Evolutionary conservation across 2,797 vertebrate species (phyloP).

Genomic region (Xiphorhynchus erythropygius): DNA sequence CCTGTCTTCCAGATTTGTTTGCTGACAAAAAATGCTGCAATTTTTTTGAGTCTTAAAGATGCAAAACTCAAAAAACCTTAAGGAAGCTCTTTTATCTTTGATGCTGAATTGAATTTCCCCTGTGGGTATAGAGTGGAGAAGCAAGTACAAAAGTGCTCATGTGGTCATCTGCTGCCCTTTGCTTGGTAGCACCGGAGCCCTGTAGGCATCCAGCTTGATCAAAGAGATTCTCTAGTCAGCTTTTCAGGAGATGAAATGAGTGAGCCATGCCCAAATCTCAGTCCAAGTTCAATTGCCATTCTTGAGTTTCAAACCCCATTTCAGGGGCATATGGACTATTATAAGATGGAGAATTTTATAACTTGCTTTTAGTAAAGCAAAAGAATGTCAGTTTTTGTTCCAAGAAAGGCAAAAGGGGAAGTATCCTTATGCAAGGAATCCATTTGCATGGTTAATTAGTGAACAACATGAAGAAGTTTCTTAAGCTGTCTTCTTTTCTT

Average conservation of each 20-base stretch:
- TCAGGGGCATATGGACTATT: background rate
- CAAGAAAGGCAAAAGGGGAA: background rate
- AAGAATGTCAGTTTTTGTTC: background rate
- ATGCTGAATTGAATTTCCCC: background rate
- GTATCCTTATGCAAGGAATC: background rate
- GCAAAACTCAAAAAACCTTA: background rate
- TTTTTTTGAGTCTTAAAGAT: background rate
- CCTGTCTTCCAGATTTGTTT: background rate
- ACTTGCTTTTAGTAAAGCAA: background rate
- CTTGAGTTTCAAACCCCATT: background rate
- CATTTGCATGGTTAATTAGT: background rate
- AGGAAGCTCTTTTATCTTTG: background rate
- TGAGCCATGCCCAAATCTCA: background rate
- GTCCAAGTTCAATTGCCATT: background rate
- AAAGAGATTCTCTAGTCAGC: background rate
- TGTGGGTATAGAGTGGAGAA: background rate
- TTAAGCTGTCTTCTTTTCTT: background rate
- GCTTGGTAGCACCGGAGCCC: background rate
- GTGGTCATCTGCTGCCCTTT: background rate
- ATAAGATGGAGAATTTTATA: background rate
- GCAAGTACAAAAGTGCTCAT: background rate
- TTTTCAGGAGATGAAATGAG: background rate
- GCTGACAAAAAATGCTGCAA: background rate
- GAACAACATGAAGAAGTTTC: background rate
- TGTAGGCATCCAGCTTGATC: background rate